phyloP scores from a whole-genome alignment of 2,888 invertebrate species.

The Cenopis cana region DNA sequence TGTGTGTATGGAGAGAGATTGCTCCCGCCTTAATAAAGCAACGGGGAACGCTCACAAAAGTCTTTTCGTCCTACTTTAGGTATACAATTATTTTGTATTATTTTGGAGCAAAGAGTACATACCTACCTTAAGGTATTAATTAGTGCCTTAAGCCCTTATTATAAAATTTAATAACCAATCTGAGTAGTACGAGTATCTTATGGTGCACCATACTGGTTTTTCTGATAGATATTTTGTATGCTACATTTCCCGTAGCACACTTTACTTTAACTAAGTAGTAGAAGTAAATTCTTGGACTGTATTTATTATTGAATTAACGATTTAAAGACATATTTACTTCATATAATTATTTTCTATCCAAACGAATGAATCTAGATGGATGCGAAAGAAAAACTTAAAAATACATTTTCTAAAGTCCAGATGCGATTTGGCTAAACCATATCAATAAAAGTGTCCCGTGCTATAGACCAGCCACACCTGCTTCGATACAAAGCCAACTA shows the following conservation, averaged over 20 bases:
- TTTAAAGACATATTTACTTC: background rate
- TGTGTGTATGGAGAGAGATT: too few species aligned
- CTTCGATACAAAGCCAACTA: conserved; percentile 62
- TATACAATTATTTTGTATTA: too few species aligned
- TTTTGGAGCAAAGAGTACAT: too few species aligned
- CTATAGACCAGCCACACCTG: conserved; percentile 57
- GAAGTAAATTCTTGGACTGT: background rate
- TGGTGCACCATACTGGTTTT: too few species aligned
- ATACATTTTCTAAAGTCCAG: background rate
- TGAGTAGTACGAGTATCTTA: too few species aligned
- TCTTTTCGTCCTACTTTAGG: too few species aligned
- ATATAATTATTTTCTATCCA: background rate
- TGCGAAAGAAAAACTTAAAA: background rate
- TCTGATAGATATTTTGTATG: background rate
- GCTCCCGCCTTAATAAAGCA: too few species aligned
- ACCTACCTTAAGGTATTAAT: too few species aligned
- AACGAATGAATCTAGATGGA: background rate
- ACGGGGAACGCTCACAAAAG: too few species aligned
- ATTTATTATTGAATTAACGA: background rate
- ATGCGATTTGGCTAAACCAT: conserved; percentile 31
- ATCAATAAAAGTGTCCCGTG: conserved; percentile 58
- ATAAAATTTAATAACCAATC: too few species aligned
- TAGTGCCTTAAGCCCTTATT: too few species aligned
- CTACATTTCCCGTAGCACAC: background rate
- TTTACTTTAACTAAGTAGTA: background rate